Evolutionary conservation across 2,797 vertebrate species (phyloP).

Genomic region (Stomatorhinus walkeri): DNA sequence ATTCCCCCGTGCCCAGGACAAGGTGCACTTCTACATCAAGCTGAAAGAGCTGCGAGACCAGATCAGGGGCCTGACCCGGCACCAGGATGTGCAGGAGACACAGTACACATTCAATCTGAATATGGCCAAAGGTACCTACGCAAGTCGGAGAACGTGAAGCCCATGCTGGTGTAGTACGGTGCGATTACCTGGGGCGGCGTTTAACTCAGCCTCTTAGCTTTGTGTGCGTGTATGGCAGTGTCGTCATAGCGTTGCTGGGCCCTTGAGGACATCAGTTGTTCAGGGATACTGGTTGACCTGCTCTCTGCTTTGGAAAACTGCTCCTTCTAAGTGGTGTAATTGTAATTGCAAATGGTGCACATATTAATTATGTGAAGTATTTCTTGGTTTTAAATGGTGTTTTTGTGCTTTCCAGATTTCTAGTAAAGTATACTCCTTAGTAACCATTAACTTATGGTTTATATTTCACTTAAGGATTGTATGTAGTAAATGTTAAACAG

Average conservation of each 20-base stretch:
- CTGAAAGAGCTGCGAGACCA: slow-evolving; percentile 84
- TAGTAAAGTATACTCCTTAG: neutral
- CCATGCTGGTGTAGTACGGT: neutral
- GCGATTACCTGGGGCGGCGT: too few relatives aligned
- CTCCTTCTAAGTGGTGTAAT: too few relatives aligned
- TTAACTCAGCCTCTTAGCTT: too few relatives aligned
- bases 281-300: too few relatives aligned
- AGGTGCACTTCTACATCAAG: slow-evolving; percentile 98
- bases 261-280: too few relatives aligned
- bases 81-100: slow-evolving; percentile 76
- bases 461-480: neutral
- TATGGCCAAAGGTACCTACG: slow-evolving; percentile 78
- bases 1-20: slow-evolving; percentile 96
- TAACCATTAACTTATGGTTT: neutral
- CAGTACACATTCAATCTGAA: slow-evolving; percentile 79
- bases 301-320: too few relatives aligned
- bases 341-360: too few relatives aligned
- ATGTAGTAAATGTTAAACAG: too few relatives aligned
- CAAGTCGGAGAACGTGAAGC: neutral
- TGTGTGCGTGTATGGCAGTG: too few relatives aligned
- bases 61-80: slow-evolving; percentile 67
- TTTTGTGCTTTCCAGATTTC: neutral
- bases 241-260: too few relatives aligned
- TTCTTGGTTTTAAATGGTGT: too few relatives aligned
- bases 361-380: too few relatives aligned